Evolutionary conservation across 2,797 vertebrate genomes (phyloP).

Genomic region (Gymnothorax reevesii): DNA sequence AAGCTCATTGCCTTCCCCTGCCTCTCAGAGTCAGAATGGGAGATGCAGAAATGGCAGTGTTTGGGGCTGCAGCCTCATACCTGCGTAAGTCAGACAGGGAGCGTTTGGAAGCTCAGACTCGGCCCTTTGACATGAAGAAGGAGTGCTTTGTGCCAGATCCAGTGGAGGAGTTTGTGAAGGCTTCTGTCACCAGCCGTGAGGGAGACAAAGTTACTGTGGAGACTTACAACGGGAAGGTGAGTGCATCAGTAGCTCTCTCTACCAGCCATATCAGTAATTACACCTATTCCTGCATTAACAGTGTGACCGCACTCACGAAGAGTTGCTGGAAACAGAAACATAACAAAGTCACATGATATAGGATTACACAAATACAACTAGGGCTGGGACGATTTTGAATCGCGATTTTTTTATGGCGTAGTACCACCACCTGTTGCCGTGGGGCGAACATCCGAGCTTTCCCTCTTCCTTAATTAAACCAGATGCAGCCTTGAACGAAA

Average conservation of each 20-base stretch:
- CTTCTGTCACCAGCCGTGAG: conserved; percentile 75
- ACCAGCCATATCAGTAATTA: neutral
- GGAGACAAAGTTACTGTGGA: conserved; percentile 84
- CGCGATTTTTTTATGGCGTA: too few species aligned
- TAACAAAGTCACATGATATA: neutral
- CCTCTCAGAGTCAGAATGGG: conserved; percentile 64
- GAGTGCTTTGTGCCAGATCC: conserved; percentile 84
- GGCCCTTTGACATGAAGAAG: conserved; percentile 87
- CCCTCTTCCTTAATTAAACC: too few species aligned
- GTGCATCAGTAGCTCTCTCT: conserved; percentile 27
- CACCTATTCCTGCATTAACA: neutral
- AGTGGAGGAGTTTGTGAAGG: conserved; percentile 86
- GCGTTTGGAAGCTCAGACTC: conserved; percentile 83
- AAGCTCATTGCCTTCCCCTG: neutral
- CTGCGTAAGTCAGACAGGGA: conserved; percentile 86
- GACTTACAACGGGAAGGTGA: conserved; percentile 82
- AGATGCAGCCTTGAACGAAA: too few species aligned
- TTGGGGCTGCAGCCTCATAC: conserved; percentile 78
- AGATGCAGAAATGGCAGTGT: conserved; percentile 77
- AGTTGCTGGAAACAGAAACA: neutral
- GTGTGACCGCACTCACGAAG: neutral
- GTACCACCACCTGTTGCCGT: too few species aligned
- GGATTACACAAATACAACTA: neutral
- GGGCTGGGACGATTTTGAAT: too few species aligned
- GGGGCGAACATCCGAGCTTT: too few species aligned